Percentiles rank a stretch among this genome's conserved stretches.
phyloP scores from a whole-genome alignment of 1,140 invertebrate genomes.

The Drosophila insularis region DNA sequence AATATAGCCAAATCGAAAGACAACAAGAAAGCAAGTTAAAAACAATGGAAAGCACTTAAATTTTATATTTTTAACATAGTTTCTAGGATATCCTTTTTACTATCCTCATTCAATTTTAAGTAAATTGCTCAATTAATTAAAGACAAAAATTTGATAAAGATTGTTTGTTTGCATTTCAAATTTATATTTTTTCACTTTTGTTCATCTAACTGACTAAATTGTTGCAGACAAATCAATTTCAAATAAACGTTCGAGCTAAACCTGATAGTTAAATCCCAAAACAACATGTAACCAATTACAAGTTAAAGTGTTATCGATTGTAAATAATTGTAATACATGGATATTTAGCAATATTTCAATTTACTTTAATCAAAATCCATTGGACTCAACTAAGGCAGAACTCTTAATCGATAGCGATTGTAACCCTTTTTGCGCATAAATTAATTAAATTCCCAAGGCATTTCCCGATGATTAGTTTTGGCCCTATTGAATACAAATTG shows the following conservation, averaged over 20 bases:
- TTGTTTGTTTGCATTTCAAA: no score
- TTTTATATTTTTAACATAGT: no score
- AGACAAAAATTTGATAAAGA: no score
- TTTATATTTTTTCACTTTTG: no score
- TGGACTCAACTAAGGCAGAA: neutral
- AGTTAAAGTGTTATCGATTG: neutral
- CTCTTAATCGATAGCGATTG: neutral
- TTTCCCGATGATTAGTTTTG: conserved; percentile 36
- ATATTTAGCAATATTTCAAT: neutral
- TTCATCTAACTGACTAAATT: no score
- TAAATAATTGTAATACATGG: neutral
- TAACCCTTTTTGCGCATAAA: conserved; percentile 17
- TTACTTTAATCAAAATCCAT: conserved; percentile 2
- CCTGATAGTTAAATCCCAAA: neutral
- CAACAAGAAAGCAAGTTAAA: neutral
- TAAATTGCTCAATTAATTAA: no score
- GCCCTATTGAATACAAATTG: conserved; percentile 68
- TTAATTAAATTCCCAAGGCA: conserved; percentile 33
- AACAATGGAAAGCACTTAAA: no score
- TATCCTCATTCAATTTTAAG: no score
- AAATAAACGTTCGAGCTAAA: no score
- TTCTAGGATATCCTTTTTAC: no score
- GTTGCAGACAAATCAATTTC: no score
- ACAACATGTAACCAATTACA: neutral
- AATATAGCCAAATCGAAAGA: neutral